Evolutionary conservation across 2,113 vertebrate genomes (phyloP), one percentile per base, ranked within the genome.

Genomic region (Maccullochella peelii): DNA sequence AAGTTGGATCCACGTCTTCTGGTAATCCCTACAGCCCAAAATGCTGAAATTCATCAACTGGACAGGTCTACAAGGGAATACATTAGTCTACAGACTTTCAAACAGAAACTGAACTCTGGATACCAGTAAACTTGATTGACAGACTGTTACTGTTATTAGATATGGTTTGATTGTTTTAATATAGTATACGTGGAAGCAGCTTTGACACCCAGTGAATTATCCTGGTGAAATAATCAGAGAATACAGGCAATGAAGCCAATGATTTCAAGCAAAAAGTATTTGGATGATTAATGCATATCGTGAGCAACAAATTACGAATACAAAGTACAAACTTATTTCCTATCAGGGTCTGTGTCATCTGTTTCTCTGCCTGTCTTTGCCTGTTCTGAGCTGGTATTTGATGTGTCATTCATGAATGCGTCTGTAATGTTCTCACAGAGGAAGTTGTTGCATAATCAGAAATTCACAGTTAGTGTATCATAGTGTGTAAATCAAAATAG

Each of bases 391-490:
- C 61, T 68, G 2, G 57, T 78, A 63, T 77, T 0, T 40, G 21
- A n/a, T 33, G 44, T 23, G 61, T 49, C 54, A 77, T 47, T 54
- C 44, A 9, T 36, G 18, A 70, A n/a, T n/a, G n/a, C n/a, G n/a
- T n/a, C n/a, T n/a, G n/a, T n/a, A n/a, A n/a, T n/a, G n/a, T n/a
- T n/a, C n/a, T n/a, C n/a, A 55, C 58, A 54, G 2, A 80, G 47
- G 59, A 80, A 77, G 62, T 21, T 66, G 62, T 72, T 80, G 62
- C 74, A 58, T 66, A 70, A 86, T 40, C 33, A 58, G 16, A 82
- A 36, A 79, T 81, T 75, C 67, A 68, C 18, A 23, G 14, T 40
- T 12, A 55, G 25, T 71, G 2, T 6, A 2, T 79, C 61, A 78
- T 15, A 25, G 27, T 9, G 11, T 18, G 12, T 66, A n/a, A n/a